Evolutionary conservation across 2,797 vertebrate species (phyloP).

Genomic region (Hephaestus fuliginosus): DNA sequence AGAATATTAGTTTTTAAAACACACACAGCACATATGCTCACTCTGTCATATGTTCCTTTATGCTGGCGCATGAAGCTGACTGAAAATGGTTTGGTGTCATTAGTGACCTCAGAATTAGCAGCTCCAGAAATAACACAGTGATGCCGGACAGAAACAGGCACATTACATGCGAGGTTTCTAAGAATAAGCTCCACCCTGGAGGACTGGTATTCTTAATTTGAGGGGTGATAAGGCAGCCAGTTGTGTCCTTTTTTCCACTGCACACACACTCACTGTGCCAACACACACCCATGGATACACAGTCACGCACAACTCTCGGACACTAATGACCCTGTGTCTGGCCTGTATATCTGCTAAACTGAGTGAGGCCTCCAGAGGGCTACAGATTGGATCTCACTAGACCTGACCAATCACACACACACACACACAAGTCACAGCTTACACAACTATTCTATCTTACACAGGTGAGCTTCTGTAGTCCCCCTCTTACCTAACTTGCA

Average conservation of each 20-base stretch:
- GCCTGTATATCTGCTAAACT: slow-evolving; percentile 51
- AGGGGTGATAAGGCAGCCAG: slow-evolving; percentile 63
- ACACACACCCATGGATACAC: slow-evolving; percentile 13
- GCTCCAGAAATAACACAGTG: slow-evolving; percentile 70
- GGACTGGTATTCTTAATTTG: slow-evolving; percentile 56
- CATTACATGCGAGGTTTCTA: slow-evolving; percentile 59
- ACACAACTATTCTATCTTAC: not conserved
- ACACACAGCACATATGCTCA: not conserved
- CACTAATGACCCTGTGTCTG: slow-evolving; percentile 53
- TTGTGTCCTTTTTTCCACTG: slow-evolving; percentile 64
- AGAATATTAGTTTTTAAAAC: slow-evolving; percentile 15
- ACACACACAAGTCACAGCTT: not conserved
- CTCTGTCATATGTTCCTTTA: slow-evolving; percentile 36
- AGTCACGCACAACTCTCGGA: slow-evolving; percentile 44
- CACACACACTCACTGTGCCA: slow-evolving; percentile 38
- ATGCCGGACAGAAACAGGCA: slow-evolving; percentile 50
- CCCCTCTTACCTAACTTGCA: not conserved
- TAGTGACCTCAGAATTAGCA: slow-evolving; percentile 57
- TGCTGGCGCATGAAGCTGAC: slow-evolving; percentile 18
- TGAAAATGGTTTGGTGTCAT: slow-evolving; percentile 57
- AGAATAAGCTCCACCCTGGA: slow-evolving; percentile 59
- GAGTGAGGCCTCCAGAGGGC: slow-evolving; percentile 37
- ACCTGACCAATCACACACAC: slow-evolving; percentile 20
- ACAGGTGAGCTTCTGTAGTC: not conserved
- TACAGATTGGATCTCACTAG: slow-evolving; percentile 32